phyloP scores from a whole-genome alignment of 2,797 vertebrate species.

The Sebastes nivosus region DNA sequence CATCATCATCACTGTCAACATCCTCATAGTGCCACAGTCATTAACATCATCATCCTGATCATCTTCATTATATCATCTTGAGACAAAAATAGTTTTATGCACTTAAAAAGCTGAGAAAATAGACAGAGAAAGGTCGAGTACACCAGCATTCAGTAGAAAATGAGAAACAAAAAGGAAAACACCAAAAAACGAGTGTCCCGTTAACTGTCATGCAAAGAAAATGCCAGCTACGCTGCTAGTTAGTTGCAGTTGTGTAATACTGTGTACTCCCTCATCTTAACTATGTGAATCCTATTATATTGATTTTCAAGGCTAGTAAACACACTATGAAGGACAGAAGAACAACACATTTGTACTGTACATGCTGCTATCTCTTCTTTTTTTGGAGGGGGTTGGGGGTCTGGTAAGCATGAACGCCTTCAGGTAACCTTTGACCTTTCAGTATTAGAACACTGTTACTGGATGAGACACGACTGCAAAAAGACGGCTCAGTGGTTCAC shows the following conservation, averaged over 20 bases:
- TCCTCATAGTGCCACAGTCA: constrained; percentile 61
- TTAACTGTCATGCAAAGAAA: constrained; percentile 82
- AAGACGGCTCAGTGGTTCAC: constrained; percentile 25
- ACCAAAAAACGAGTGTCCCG: constrained; percentile 68
- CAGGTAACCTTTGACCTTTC: constrained; percentile 44
- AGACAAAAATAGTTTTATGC: constrained; percentile 83
- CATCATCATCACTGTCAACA: constrained; percentile 37
- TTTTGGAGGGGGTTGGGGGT: constrained; percentile 24
- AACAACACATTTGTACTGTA: constrained; percentile 75
- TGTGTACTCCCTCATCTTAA: constrained; percentile 69
- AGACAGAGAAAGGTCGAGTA: constrained; percentile 75
- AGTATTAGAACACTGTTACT: constrained; percentile 25
- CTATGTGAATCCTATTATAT: constrained; percentile 69
- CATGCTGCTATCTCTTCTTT: constrained; percentile 75
- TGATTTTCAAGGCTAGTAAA: constrained; percentile 70
- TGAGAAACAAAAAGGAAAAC: constrained; percentile 57
- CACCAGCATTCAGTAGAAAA: constrained; percentile 85
- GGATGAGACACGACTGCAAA: constrained; percentile 23
- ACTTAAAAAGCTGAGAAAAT: constrained; percentile 83
- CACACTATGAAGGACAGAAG: constrained; percentile 75
- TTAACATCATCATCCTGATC: constrained; percentile 54
- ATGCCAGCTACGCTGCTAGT: constrained; percentile 72
- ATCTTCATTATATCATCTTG: constrained; percentile 71
- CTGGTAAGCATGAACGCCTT: constrained; percentile 35
- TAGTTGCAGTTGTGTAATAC: constrained; percentile 73